Base-by-base conservation (phyloP, 2,888 invertebrate species). In the Galeruca laticollis region DNA sequence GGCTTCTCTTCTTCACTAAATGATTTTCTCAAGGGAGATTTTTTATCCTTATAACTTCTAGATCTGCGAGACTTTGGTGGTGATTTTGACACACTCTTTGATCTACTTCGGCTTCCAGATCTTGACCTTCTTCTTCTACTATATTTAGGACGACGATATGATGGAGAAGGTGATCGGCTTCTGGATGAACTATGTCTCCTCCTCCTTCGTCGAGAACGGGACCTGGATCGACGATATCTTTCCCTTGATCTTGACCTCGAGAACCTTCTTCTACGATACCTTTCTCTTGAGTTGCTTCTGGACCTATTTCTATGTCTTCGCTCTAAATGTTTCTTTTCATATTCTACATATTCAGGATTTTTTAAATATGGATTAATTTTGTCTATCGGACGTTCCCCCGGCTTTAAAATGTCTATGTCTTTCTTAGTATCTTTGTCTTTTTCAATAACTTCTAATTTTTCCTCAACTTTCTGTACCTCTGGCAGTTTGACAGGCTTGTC, bases 361-460 rank as follows among this genome's bases (percentile, higher is more conserved):
- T 83, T 84, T 69, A 82, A 67, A 69, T 77, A 82, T n/a, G 83
- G 82, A 76, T 83, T 83, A 47, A 81, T 79, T 31, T 80, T 78
- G 69, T 80, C 80, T 62, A 81, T 80, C 35, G 76, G 68, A 69
- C 79, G 78, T 21, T 52, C 57, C 21, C 26, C 1, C 3, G 49
- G n/a, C 10, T 31, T 47, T 18, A 60, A 54, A 47, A 18, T 10
- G n/a, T 8, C 47, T 18, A 11, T 35, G 6, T 66, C 62, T 61
- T 65, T 57, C 21, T 68, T 64, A 11, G 11, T 20, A 10, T 57
- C 31, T 35, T 65, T 62, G 33, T 65, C 68, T 13, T 35, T 52
- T 20, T 43, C 43, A 13, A 35, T 15, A 26, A 31, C 52, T 33
- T 31, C 52, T 8, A 26, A 40, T 49, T 60, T 37, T 31, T 37